These are phyloP conservation scores for Nezara viridula DNA, from an alignment of 2,888 invertebrate genomes.

Conservation along the genomic window DNA sequence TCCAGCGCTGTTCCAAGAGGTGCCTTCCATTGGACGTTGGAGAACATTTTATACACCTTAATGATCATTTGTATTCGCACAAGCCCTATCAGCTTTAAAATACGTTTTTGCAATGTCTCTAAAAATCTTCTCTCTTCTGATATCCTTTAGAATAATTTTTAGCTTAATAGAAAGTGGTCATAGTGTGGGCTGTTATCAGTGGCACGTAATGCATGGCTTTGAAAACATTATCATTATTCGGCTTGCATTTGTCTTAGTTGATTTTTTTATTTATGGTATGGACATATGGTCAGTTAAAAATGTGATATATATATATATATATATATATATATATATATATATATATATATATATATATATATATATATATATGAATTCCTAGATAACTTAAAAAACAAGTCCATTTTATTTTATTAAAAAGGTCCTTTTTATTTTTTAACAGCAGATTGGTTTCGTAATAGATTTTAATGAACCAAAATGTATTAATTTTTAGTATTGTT, in stretches of 20 bases:
- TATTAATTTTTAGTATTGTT: too few species aligned
- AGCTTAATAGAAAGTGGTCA: not conserved
- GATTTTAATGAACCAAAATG: too few species aligned
- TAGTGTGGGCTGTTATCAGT: not conserved
- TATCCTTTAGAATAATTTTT: not conserved
- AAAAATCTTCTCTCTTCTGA: not conserved
- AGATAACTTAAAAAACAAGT: too few species aligned
- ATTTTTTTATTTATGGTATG: not conserved
- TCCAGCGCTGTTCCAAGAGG: not conserved
- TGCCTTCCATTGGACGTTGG: not conserved
- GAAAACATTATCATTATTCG: not conserved
- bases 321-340: too few species aligned
- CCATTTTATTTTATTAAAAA: too few species aligned
- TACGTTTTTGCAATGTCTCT: not conserved
- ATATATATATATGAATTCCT: too few species aligned
- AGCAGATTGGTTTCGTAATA: too few species aligned
- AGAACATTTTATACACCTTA: not conserved
- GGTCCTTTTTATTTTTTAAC: too few species aligned
- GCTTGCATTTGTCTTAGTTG: too few species aligned
- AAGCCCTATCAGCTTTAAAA: not conserved
- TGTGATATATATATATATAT: too few species aligned
- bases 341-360: too few species aligned
- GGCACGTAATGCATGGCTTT: not conserved
- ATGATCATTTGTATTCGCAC: slow-evolving; percentile 11
- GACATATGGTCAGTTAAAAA: not conserved